Percentiles rank a stretch among this genome's conserved stretches.
phyloP scores from a whole-genome alignment of 2,888 invertebrate species.

The Craniophora ligustri region DNA sequence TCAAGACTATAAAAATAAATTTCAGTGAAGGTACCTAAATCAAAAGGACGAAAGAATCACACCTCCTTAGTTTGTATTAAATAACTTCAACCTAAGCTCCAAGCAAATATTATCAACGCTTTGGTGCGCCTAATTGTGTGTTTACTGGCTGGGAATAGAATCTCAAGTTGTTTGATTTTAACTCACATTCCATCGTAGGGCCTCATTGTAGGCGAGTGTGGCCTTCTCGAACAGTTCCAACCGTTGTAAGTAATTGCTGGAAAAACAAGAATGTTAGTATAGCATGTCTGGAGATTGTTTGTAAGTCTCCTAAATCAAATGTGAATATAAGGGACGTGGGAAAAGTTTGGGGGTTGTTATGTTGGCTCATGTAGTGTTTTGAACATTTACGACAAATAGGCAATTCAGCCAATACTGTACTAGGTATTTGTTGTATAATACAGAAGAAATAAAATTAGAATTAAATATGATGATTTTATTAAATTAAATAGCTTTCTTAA shows the following conservation, averaged over 20 bases:
- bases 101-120: conserved; percentile 63
- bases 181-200: conserved; percentile 84
- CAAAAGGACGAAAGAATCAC: conserved; percentile 6
- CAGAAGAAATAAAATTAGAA: no score
- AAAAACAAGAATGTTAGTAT: conserved; percentile 41
- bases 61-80: conserved; percentile 17
- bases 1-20: no score
- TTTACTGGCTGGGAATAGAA: conserved; percentile 63
- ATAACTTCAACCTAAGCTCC: conserved; percentile 54
- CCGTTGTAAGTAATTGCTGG: conserved; percentile 83
- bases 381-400: no score
- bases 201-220: conserved; percentile 81
- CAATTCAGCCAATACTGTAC: no score
- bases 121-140: conserved; percentile 66
- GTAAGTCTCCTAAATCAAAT: conserved; percentile 10
- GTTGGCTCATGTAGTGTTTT: no score
- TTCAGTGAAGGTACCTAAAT: no score
- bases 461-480: not conserved
- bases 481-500: no score
- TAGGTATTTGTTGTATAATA: no score
- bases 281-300: conserved; percentile 6
- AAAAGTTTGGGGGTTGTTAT: not conserved
- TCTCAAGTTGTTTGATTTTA: conserved; percentile 60
- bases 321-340: not conserved
- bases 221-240: conserved; percentile 82